Evolutionary conservation across 2,113 vertebrate genomes (phyloP).

Genomic region (Chunga burmeisteri): DNA sequence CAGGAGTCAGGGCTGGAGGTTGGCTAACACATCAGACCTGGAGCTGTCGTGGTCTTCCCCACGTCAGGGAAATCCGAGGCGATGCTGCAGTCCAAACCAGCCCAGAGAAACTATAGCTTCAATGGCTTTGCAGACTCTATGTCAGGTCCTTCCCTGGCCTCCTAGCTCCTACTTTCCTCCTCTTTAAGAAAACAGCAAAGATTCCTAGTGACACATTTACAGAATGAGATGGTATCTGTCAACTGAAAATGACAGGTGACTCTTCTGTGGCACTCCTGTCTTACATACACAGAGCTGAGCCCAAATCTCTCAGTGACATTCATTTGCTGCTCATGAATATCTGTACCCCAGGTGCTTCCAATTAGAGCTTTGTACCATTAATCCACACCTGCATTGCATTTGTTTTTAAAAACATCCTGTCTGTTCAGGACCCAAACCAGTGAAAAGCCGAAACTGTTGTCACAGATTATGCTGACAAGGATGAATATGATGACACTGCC

Average conservation of each 20-base stretch:
- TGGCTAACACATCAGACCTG: not conserved
- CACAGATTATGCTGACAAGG: not conserved
- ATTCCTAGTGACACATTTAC: not conserved
- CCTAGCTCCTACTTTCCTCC: not conserved
- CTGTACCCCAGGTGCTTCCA: not conserved
- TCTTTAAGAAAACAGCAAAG: not conserved
- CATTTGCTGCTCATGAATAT: not conserved
- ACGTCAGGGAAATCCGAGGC: not conserved
- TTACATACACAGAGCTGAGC: not conserved
- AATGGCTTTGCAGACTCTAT: not conserved
- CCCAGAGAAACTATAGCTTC: not conserved
- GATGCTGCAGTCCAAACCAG: not conserved
- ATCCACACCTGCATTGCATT: not conserved
- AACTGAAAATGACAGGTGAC: not conserved
- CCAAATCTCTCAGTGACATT: not conserved
- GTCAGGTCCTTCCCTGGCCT: not conserved
- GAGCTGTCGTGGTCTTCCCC: not conserved
- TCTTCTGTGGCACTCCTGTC: not conserved
- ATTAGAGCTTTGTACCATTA: not conserved
- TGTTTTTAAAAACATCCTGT: not conserved
- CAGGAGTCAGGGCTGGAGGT: not conserved
- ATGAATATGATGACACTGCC: not conserved
- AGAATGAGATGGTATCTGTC: not conserved
- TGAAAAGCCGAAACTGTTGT: not conserved
- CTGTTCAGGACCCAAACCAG: not conserved